Conservation (phyloP, 2,888 invertebrate species). For the Chalcis sispes region DNA sequence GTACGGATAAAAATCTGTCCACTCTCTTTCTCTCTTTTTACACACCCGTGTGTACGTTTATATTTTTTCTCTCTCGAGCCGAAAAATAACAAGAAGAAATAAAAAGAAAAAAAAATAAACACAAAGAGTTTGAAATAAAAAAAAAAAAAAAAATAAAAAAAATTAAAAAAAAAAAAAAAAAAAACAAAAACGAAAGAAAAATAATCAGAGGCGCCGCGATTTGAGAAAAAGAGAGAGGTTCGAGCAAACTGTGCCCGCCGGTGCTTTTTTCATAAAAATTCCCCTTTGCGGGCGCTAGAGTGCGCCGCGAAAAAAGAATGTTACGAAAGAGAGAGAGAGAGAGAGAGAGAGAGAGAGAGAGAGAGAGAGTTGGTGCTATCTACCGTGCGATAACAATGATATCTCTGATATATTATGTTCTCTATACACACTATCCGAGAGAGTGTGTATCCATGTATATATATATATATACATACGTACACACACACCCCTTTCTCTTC, state of each 20-base stretch:
- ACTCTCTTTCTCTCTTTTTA: background rate
- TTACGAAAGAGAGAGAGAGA: background rate
- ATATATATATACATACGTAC: slow-evolving; percentile 35
- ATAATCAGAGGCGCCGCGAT: background rate
- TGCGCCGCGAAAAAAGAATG: slow-evolving; percentile 21
- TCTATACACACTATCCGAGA: too few species aligned
- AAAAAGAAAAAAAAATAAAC: slow-evolving; percentile 2
- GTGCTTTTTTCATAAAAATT: slow-evolving; percentile 74
- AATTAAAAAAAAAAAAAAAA: background rate
- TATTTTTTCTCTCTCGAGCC: background rate
- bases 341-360: background rate
- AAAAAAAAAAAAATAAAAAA: slow-evolving; percentile 10
- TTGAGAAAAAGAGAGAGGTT: slow-evolving; percentile 10
- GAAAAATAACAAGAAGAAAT: background rate
- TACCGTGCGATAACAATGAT: slow-evolving; percentile 72
- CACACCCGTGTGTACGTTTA: too few species aligned
- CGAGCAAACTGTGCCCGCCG: slow-evolving; percentile 54
- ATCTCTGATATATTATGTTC: slow-evolving; percentile 73
- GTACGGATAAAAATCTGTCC: slow-evolving; percentile 37
- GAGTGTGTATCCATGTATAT: too few species aligned
- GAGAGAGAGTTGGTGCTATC: slow-evolving; percentile 55
- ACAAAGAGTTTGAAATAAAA: background rate
- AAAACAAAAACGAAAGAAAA: background rate
- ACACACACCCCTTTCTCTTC: too few species aligned
- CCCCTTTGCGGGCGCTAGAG: slow-evolving; percentile 69